phyloP scores from a whole-genome alignment of 2,113 vertebrate genomes.

The Chrysochloris asiatica region DNA sequence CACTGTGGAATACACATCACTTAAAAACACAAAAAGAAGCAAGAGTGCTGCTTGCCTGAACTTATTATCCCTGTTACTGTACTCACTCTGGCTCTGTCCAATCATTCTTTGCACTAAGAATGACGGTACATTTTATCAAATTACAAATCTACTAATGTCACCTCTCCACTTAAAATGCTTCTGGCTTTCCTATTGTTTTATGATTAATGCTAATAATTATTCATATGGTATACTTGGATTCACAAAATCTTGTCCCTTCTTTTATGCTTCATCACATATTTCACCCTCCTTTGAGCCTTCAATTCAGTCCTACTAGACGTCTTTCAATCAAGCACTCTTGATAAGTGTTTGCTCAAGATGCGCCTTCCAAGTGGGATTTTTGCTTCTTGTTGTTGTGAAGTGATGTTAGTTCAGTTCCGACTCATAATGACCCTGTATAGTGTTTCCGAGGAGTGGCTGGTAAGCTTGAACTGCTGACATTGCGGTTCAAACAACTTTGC shows the following conservation, averaged over 20 bases:
- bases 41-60: background rate
- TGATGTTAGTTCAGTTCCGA: too few relatives aligned
- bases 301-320: background rate
- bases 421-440: too few relatives aligned
- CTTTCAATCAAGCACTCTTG: too few relatives aligned
- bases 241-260: background rate
- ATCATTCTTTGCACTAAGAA: background rate
- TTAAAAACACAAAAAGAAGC: background rate
- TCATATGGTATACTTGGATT: background rate
- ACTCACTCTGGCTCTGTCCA: background rate
- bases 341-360: too few relatives aligned
- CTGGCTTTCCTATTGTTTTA: background rate
- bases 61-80: background rate
- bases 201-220: background rate
- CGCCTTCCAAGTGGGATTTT: too few relatives aligned
- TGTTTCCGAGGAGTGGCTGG: too few relatives aligned
- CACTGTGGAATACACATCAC: background rate
- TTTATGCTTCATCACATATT: background rate
- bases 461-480: too few relatives aligned
- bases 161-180: background rate
- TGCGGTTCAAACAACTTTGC: too few relatives aligned
- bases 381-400: too few relatives aligned
- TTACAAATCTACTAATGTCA: background rate
- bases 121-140: background rate
- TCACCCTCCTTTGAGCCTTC: background rate